A percentile compares a stretch with the other conserved stretches of the same genome.
These are phyloP conservation scores for Zaprionus kolodkinae DNA, from an alignment of 1,140 invertebrate species.

Conservation along the genomic window DNA sequence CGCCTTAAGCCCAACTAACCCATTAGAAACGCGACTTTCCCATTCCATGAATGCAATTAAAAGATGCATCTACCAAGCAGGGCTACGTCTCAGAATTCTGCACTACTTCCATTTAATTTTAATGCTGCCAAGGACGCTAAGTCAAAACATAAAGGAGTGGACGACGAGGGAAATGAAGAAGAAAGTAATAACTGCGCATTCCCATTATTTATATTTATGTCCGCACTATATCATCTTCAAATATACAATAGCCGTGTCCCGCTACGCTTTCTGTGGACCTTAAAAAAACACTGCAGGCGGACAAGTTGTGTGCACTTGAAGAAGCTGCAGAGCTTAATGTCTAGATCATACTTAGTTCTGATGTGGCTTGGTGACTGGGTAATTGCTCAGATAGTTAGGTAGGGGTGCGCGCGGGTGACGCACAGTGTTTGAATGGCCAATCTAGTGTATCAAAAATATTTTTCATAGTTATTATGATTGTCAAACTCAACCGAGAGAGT, in stretches of 20 bases:
- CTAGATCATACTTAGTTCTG: constrained; percentile 26
- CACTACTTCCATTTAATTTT: constrained; percentile 69
- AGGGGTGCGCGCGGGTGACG: no score
- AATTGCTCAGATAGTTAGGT: no score
- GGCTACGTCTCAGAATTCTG: constrained; percentile 17
- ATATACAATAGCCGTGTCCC: constrained; percentile 51
- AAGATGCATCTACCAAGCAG: constrained; percentile 35
- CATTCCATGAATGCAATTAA: constrained; percentile 78
- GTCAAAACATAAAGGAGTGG: constrained; percentile 13
- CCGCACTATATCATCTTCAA: constrained; percentile 81
- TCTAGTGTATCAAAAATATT: no score
- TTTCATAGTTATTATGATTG: no score
- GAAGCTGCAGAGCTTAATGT: constrained; percentile 28
- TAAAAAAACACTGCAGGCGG: constrained; percentile 74
- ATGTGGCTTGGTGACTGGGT: no score
- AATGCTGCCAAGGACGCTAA: constrained; percentile 63
- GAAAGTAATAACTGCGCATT: constrained; percentile 81
- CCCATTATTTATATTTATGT: constrained; percentile 82
- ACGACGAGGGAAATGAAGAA: constrained; percentile 25
- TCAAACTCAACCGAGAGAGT: no score
- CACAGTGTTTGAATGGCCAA: no score
- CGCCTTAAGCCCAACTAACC: constrained; percentile 76
- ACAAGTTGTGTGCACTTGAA: constrained; percentile 49
- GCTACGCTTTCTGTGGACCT: constrained; percentile 45
- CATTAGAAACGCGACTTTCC: constrained; percentile 58